Conservation (phyloP, 2,113 vertebrate species). For the Willisornis vidua region DNA sequence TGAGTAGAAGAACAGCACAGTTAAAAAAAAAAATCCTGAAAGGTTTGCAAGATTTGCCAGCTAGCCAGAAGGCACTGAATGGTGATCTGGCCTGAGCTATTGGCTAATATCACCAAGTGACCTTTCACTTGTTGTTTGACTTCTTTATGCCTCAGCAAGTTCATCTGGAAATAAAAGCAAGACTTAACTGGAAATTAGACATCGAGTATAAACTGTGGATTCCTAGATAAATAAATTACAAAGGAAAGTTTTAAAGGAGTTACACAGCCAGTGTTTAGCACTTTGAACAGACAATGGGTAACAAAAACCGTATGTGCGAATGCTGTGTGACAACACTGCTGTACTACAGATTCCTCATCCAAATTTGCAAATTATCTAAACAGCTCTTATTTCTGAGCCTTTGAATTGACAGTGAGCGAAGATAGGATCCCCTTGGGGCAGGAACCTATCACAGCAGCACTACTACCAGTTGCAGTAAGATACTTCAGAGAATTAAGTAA, state of each 20-base stretch:
- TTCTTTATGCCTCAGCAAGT: conserved; percentile 40
- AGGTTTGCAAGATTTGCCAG: not conserved
- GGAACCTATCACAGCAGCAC: not conserved
- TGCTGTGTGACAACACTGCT: conserved; percentile 43
- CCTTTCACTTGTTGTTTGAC: conserved; percentile 39
- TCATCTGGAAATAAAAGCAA: conserved; percentile 61
- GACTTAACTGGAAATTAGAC: conserved; percentile 72
- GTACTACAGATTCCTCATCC: conserved; percentile 16
- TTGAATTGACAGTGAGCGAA: not conserved
- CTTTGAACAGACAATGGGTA: conserved; percentile 65
- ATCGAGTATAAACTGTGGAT: conserved; percentile 71
- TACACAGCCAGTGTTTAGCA: conserved; percentile 58
- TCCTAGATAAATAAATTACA: conserved; percentile 76
- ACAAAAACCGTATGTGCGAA: conserved; percentile 41
- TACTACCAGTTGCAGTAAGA: not conserved
- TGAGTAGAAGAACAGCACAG: not conserved
- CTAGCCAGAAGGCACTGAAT: not conserved
- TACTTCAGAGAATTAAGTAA: not conserved
- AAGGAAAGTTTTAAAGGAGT: conserved; percentile 61
- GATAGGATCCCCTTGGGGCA: not conserved
- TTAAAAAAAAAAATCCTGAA: not conserved
- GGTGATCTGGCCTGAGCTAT: not conserved
- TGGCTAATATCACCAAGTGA: conserved; percentile 33
- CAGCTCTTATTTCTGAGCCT: not conserved
- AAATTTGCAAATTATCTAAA: conserved; percentile 16